Conservation (phyloP, 2,888 invertebrate species). For the Campopleginae sp. region DNA sequence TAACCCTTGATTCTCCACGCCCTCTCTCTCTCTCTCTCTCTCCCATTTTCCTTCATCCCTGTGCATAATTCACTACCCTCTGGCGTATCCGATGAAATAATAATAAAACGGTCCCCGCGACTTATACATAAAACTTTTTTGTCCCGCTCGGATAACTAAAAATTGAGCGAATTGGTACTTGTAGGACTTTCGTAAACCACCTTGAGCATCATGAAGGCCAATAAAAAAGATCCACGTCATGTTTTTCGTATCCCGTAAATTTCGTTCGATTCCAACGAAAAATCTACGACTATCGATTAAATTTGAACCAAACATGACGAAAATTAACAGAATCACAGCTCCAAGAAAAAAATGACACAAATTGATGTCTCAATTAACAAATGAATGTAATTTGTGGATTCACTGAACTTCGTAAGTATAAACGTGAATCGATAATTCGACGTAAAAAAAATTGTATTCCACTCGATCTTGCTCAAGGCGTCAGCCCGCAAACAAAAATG, state of each 20-base stretch:
- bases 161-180: conserved; percentile 38
- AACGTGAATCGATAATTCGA: neutral
- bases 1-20: conserved; percentile 51
- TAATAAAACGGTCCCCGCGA: conserved; percentile 56
- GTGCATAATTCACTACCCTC: conserved; percentile 50
- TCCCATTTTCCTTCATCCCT: conserved; percentile 7
- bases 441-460: neutral
- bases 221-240: conserved; percentile 29
- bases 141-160: conserved; percentile 5
- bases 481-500: neutral
- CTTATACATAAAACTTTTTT: conserved; percentile 37
- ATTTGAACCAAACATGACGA: neutral
- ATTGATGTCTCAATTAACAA: neutral
- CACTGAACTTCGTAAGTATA: neutral
- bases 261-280: neutral
- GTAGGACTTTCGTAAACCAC: conserved; percentile 11
- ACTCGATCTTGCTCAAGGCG: neutral
- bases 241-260: conserved; percentile 3
- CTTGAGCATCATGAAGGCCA: conserved; percentile 21
- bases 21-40: conserved; percentile 11
- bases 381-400: neutral
- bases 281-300: neutral
- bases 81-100: conserved; percentile 51
- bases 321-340: neutral
- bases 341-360: neutral